phyloP scores from a whole-genome alignment of 2,113 vertebrate species.

The Rousettus leschenaultii region DNA sequence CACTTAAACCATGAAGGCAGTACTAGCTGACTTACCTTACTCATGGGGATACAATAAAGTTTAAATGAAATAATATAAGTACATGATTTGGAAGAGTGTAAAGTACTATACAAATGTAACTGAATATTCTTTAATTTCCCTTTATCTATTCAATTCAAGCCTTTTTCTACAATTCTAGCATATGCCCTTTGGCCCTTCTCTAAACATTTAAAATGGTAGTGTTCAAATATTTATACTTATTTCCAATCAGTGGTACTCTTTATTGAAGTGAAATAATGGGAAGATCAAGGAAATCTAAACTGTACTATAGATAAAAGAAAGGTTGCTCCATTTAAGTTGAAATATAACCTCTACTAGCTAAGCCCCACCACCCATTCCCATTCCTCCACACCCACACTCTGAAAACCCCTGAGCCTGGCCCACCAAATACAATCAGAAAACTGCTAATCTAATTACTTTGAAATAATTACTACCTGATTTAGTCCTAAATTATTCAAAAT shows the following conservation, averaged over 20 bases:
- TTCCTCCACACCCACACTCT: neutral
- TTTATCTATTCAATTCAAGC: neutral
- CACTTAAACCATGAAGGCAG: neutral
- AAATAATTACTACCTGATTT: neutral
- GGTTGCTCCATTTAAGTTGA: neutral
- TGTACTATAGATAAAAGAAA: neutral
- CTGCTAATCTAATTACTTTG: neutral
- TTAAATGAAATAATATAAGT: neutral
- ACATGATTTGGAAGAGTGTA: neutral
- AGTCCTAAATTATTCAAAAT: neutral
- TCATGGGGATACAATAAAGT: fast-evolving
- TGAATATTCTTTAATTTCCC: neutral
- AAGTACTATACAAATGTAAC: neutral
- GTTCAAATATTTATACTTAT: slow-evolving; percentile 14
- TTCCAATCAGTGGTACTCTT: neutral
- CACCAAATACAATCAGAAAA: neutral
- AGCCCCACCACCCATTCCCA: neutral
- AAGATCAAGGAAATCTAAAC: neutral
- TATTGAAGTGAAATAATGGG: neutral
- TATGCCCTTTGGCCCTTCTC: neutral
- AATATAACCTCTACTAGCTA: neutral
- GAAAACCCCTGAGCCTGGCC: neutral
- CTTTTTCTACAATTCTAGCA: neutral
- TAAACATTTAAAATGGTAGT: neutral
- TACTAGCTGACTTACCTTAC: neutral